These are phyloP conservation scores for Caenorhabditis panamensis DNA, from an alignment of 2,888 invertebrate species.

Conservation along the genomic window DNA sequence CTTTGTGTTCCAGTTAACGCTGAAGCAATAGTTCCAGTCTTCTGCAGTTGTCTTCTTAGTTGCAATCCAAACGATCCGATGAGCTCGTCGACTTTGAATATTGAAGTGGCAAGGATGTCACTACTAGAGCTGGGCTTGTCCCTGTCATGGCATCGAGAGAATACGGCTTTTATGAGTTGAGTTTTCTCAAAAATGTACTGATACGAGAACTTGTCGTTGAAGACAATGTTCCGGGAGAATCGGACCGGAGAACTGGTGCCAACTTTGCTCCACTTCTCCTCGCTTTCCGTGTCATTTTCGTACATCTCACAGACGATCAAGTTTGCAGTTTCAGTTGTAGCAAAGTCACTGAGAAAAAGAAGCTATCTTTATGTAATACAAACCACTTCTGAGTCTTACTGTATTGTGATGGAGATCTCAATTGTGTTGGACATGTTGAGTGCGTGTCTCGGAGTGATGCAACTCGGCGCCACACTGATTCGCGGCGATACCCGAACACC, in stretches of 20 bases:
- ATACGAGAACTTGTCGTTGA: conserved; percentile 67
- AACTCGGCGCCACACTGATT: conserved; percentile 44
- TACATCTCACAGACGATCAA: conserved; percentile 58
- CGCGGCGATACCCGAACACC: conserved; percentile 63
- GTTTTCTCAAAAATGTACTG: conserved; percentile 70
- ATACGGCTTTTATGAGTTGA: conserved; percentile 71
- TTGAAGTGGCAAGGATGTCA: conserved; percentile 57
- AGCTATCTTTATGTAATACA: background rate
- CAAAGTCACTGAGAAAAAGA: conserved; percentile 43
- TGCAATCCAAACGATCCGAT: conserved; percentile 73
- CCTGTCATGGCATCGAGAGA: conserved; percentile 60
- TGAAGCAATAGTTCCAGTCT: conserved; percentile 52
- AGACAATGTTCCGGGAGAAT: conserved; percentile 61
- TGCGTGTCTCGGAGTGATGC: conserved; percentile 37
- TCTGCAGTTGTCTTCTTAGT: conserved; percentile 60
- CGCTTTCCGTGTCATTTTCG: conserved; percentile 66
- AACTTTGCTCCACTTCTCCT: conserved; percentile 63
- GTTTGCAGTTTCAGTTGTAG: conserved; percentile 56
- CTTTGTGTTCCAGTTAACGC: conserved; percentile 45
- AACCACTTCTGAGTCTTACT: conserved; percentile 26
- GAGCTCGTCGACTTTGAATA: conserved; percentile 71
- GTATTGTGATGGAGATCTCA: conserved; percentile 57
- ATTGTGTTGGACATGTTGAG: conserved; percentile 59
- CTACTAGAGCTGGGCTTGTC: conserved; percentile 45
- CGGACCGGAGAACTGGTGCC: conserved; percentile 50